These are phyloP conservation scores for Sinocyclocheilus rhinocerous DNA, from an alignment of 2,113 vertebrate genomes.

Conservation along the genomic window DNA sequence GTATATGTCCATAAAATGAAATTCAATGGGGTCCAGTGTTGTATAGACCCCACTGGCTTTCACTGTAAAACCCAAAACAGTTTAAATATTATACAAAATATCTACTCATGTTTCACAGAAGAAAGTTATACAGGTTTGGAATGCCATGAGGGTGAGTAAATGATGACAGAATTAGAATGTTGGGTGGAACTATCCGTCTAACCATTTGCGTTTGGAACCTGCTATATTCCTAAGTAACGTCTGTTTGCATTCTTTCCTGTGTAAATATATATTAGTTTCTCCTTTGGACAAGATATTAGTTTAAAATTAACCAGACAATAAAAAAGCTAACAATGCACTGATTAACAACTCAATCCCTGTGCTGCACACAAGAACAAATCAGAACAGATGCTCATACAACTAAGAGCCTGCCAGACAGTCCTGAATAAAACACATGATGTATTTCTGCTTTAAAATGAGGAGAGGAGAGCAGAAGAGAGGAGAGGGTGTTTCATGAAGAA, in stretches of 20 bases:
- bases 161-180: too few relatives aligned
- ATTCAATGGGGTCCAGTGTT: background rate
- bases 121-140: too few relatives aligned
- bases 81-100: too few relatives aligned
- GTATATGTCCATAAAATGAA: background rate
- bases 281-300: background rate
- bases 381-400: conserved; percentile 15
- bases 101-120: too few relatives aligned
- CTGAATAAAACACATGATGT: conserved; percentile 32
- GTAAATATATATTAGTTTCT: background rate
- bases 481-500: background rate
- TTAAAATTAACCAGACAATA: conserved; percentile 10
- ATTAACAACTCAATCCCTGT: background rate
- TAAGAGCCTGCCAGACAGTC: conserved; percentile 10
- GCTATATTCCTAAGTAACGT: background rate
- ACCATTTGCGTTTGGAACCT: too few relatives aligned
- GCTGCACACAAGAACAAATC: background rate
- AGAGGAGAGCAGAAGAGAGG: background rate
- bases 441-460: conserved; percentile 15
- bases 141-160: too few relatives aligned
- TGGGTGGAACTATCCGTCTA: too few relatives aligned
- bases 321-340: conserved; percentile 16
- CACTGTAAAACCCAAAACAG: too few relatives aligned
- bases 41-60: too few relatives aligned
- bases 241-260: conserved; percentile 7